Base-by-base conservation (phyloP, 2,888 invertebrate genomes). In the Gibbula magus region DNA sequence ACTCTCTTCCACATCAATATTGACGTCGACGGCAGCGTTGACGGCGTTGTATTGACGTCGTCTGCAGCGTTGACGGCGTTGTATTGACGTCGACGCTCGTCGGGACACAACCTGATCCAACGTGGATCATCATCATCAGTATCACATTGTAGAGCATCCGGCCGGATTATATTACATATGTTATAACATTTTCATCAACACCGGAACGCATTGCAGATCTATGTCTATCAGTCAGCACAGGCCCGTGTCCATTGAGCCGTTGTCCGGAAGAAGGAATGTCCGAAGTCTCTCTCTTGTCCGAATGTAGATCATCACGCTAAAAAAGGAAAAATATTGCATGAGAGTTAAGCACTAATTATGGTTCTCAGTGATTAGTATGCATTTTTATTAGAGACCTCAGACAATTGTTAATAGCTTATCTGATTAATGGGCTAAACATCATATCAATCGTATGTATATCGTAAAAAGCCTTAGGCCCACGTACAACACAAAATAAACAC, bases 211-310 rank as follows among this genome's bases (percentile, higher is more conserved):
- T 29, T 29, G 25, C 61, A 61, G 61, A 61, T 61, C 61, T 29
- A 25, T 29, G 25, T 13, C 1, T 29, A 29, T 61, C 29, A 29
- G 29, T 25, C 22, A 61, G 22, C 61, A 61, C 29, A 5, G 25
- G 61, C 29, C 61, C 20, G 18, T 56, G n/a, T 20, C 56, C 20
- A 13, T 25, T 22, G 16, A 3, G 61, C 61, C 61, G 61, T 61
- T 61, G 61, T 61, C 61, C 61, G 29, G 61, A 61, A 61, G 16
- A 29, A 61, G 61, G 61, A 61, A 61, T 61, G 61, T 61, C 61
- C 61, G 29, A 61, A 61, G 61, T 61, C 45, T 61, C 29, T 29
- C 61, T 61, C 29, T 29, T 61, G 61, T 61, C 61, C 61, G 61
- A 61, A 61, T 61, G 61, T 61, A 61, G 61, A 61, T 29, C 61